Conservation (phyloP, 2,888 invertebrate genomes). For the Pheosia gnoma region DNA sequence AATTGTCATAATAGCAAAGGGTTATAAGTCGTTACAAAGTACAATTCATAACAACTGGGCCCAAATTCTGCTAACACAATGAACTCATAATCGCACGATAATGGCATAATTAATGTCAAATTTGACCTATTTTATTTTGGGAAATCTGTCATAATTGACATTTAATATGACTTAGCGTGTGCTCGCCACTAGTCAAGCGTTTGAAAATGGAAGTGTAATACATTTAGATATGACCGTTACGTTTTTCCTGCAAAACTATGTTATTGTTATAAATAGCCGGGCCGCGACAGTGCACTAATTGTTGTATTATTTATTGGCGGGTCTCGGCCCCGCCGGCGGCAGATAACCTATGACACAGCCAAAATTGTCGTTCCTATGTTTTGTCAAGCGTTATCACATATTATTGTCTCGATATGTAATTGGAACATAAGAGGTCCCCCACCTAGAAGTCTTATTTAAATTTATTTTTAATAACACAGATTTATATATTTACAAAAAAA, state of each 20-base stretch:
- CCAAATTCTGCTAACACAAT: too few relatives aligned
- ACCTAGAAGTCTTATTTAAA: neutral
- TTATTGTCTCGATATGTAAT: slow-evolving; percentile 41
- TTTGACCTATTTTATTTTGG: too few relatives aligned
- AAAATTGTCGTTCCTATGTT: slow-evolving; percentile 60
- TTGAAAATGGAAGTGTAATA: too few relatives aligned
- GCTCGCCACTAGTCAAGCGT: too few relatives aligned
- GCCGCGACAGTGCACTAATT: slow-evolving; percentile 47
- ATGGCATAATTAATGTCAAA: too few relatives aligned
- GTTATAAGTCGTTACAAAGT: too few relatives aligned
- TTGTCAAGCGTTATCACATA: slow-evolving; percentile 49
- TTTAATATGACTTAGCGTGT: too few relatives aligned
- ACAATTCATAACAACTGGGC: too few relatives aligned
- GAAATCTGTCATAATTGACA: too few relatives aligned
- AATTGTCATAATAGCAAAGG: too few relatives aligned
- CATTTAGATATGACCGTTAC: neutral
- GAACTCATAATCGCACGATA: too few relatives aligned
- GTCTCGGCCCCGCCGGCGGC: slow-evolving; percentile 29
- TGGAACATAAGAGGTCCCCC: slow-evolving; percentile 30
- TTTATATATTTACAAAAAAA: too few relatives aligned
- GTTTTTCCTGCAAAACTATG: slow-evolving; percentile 31
- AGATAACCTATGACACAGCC: slow-evolving; percentile 59
- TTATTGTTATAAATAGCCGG: slow-evolving; percentile 40
- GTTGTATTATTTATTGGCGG: slow-evolving; percentile 45
- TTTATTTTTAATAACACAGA: neutral